Evolutionary conservation across 2,797 vertebrate genomes (phyloP).

Genomic region (Onychomys torridus): DNA sequence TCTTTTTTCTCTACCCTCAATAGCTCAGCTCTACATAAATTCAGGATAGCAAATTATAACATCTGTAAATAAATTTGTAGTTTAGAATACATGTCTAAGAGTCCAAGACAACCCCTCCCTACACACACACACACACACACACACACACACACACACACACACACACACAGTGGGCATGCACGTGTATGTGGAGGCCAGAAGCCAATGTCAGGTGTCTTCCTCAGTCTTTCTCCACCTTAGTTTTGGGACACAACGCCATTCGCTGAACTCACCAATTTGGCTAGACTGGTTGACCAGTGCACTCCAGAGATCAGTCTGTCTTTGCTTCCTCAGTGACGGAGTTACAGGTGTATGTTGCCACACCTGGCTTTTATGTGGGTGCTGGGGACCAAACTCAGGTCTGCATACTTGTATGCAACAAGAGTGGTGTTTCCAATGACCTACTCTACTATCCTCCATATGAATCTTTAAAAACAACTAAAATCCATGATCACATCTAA

Average conservation of each 20-base stretch:
- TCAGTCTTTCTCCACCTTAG: neutral
- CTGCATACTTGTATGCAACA: neutral
- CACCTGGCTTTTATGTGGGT: neutral
- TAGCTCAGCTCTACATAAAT: neutral
- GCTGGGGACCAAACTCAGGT: neutral
- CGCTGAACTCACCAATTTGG: neutral
- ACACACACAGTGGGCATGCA: neutral
- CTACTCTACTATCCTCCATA: neutral
- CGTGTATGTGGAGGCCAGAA: neutral
- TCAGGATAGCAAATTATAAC: neutral
- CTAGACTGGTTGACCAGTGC: neutral
- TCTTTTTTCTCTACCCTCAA: conserved; percentile 32
- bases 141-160: too few species aligned
- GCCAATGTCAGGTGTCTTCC: neutral
- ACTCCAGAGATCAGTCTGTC: neutral
- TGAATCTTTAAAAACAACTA: conserved; percentile 28
- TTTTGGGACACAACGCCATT: neutral
- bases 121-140: too few species aligned
- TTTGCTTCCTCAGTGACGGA: neutral
- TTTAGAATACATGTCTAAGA: conserved; percentile 41
- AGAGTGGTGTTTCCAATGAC: neutral
- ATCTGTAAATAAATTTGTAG: conserved; percentile 31
- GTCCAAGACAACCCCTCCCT: neutral
- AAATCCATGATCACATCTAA: neutral
- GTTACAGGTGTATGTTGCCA: neutral